Evolutionary conservation across 1,140 invertebrate species (phyloP), one percentile per base, ranked within the genome.

Genomic region (Copidosoma floridanum): DNA sequence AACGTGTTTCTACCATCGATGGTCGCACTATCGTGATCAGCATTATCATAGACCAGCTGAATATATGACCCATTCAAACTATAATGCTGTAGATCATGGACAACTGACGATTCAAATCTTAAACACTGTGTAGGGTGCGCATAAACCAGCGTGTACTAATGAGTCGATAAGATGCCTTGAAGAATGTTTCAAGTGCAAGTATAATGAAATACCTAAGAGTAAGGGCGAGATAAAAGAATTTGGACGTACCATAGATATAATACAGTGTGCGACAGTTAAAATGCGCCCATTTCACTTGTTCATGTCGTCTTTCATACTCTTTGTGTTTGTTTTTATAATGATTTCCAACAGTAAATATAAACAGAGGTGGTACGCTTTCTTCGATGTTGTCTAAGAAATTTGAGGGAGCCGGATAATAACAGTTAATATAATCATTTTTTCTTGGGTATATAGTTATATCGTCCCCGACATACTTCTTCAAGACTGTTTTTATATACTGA

Each of bases 1-100:
- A 71, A 66, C 0, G 67, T 70, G 43, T 66, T 53, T 10, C 29
- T 11, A 1, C 68, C 66, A 60, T 65, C 57, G 8, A 66, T 16
- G 7, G 63, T 65, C 47, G 26, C 52, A 0, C 32, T 50, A 20
- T 32, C 32, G 48, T 68, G 61, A 50, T 71, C 68, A 27, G 61
- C 63, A 53, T 69, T 69, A 4, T 35, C 27, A 6, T 2, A 50
- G 1, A 50, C 47, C 2, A 16, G 16, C 11, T 50, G 26, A 29
- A 5, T 4, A 16, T 32, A 50, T 3, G 26, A 29, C 7, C n/a
- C n/a, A 5, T 48, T n/a, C n/a, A n/a, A n/a, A n/a, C n/a, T n/a
- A n/a, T n/a, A n/a, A n/a, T n/a, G n/a, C n/a, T n/a, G n/a, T n/a
- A n/a, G n/a, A n/a, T n/a, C n/a, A n/a, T n/a, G n/a, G n/a, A n/a